Percentiles rank a stretch among this genome's conserved stretches.
Conservation (phyloP, 2,113 vertebrate species). For the Catharus bicknelli region DNA sequence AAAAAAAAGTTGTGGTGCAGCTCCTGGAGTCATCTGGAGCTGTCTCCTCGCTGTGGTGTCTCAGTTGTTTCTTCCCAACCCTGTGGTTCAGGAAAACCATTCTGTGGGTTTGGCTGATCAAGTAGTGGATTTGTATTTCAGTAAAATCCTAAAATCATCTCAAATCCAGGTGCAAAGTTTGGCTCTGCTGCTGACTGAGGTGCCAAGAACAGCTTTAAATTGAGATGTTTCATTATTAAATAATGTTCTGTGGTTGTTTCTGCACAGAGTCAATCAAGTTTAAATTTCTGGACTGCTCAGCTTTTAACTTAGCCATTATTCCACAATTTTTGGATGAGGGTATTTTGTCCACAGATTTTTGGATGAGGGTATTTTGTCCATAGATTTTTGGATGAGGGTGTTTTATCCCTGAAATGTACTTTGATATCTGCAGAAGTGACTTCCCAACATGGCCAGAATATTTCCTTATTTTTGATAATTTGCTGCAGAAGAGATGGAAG, state of each 20-base stretch:
- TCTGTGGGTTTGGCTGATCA: background rate
- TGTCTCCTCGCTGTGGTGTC: rapidly evolving
- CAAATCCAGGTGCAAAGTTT: background rate
- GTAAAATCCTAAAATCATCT: background rate
- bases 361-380: background rate
- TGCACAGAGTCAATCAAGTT: background rate
- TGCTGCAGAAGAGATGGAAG: rapidly evolving
- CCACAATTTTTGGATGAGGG: background rate
- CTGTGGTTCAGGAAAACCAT: background rate
- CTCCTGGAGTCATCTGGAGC: background rate
- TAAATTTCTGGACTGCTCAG: background rate
- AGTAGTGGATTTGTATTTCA: background rate
- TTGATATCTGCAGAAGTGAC: background rate
- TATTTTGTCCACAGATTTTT: background rate
- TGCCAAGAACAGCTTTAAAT: background rate
- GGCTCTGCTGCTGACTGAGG: background rate
- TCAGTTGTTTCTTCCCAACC: background rate
- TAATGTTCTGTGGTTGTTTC: background rate
- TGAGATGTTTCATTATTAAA: background rate
- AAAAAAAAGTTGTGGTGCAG: background rate
- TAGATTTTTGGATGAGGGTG: background rate
- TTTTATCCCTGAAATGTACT: background rate
- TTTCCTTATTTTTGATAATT: background rate
- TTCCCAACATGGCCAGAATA: background rate
- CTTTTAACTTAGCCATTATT: background rate